Evolutionary conservation across 2,113 vertebrate genomes (phyloP).

Genomic region (Mormyrus lacerda): DNA sequence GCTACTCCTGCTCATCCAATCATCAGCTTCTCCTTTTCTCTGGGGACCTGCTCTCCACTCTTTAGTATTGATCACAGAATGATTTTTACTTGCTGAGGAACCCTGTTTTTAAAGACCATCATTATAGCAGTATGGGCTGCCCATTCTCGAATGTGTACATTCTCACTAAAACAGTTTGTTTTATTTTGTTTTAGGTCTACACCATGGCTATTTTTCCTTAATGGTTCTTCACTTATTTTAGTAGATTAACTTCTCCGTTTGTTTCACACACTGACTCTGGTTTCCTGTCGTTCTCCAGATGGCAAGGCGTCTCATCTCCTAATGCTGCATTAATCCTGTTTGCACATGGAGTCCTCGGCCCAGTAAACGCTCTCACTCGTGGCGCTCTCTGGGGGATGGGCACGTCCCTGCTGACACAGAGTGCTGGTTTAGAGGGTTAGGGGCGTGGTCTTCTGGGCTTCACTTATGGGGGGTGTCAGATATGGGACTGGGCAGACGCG

Average conservation of each 20-base stretch:
- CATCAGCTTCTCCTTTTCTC: not conserved
- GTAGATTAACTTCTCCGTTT: constrained; percentile 26
- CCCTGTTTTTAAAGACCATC: not conserved
- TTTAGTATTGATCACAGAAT: constrained; percentile 8
- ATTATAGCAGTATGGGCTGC: not conserved
- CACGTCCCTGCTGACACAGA: not conserved
- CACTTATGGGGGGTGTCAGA: not conserved
- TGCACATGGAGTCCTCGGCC: constrained; percentile 52
- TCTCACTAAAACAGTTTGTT: not conserved
- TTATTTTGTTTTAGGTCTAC: not conserved
- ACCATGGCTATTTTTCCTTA: not conserved
- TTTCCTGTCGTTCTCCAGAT: constrained; percentile 50
- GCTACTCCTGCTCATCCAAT: not conserved
- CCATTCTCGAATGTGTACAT: not conserved
- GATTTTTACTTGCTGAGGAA: not conserved
- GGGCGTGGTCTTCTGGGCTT: constrained; percentile 18
- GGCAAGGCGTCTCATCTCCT: constrained; percentile 49
- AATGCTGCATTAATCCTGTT: constrained; percentile 53
- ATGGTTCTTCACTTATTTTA: not conserved
- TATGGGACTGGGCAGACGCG: not conserved
- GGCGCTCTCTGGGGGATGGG: not conserved
- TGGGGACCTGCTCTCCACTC: not conserved
- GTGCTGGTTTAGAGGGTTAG: not conserved
- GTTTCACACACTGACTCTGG: constrained; percentile 37
- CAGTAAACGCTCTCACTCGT: constrained; percentile 26